Evolutionary conservation across 1,140 invertebrate genomes (phyloP).

Genomic region (Caerostris darwini): DNA sequence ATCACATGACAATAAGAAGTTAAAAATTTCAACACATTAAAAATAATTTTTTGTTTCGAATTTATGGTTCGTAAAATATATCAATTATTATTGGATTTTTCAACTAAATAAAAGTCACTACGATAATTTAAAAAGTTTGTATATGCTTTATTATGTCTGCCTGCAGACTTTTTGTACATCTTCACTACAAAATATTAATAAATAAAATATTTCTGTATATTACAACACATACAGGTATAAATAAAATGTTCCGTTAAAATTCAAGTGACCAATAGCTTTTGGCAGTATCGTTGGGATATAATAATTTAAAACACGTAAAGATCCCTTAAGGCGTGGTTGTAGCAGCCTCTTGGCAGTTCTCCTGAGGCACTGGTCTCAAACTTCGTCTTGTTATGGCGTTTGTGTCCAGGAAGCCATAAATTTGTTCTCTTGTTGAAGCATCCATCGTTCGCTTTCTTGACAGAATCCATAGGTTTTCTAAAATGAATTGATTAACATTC

Average conservation of each 20-base stretch:
- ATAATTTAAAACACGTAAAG: not conserved
- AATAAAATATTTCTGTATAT: not conserved
- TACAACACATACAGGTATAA: not conserved
- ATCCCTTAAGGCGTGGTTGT: not conserved
- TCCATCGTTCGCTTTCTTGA: constrained; percentile 46
- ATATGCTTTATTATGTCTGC: constrained; percentile 40
- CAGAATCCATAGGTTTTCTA: constrained; percentile 74
- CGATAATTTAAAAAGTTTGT: not conserved
- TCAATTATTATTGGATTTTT: no score
- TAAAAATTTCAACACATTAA: no score
- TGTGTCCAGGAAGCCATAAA: constrained; percentile 64
- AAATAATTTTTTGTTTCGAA: no score
- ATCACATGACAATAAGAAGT: no score
- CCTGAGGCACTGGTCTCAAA: constrained; percentile 59
- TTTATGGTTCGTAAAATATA: no score
- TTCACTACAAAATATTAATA: constrained; percentile 4
- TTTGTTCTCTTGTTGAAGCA: constrained; percentile 25
- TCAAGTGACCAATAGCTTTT: not conserved
- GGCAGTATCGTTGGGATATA: not conserved
- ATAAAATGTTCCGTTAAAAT: not conserved
- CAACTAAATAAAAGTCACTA: no score
- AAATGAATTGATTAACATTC: not conserved
- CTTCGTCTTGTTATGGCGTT: constrained; percentile 66
- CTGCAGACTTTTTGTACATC: constrained; percentile 37
- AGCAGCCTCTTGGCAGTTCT: constrained; percentile 58